Evolutionary conservation across 2,113 vertebrate genomes (phyloP), one percentile per base, ranked within the genome.

Genomic region (Hydrolagus affinis): DNA sequence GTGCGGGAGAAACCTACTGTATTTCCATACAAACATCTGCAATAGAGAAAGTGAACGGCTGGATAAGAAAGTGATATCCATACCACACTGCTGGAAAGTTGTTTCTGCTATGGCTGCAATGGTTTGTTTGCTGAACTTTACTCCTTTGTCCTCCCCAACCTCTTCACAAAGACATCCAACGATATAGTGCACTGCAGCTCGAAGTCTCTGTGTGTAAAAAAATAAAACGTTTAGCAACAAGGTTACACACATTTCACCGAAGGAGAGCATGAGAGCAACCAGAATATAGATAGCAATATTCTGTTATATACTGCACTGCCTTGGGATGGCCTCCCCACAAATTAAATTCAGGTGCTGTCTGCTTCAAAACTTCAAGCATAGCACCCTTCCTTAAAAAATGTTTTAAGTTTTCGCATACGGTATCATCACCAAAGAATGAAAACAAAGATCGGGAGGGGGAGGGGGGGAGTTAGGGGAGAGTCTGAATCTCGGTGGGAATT

Each of bases 71-170:
- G 17, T 74, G 10, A 66, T 70, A 3, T 85, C 25, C 93, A 3
- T 90, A 99, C 97, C 97, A 0, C 96, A 96, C 25, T 99, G 97
- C 72, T 94, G 92, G 89, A 96, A 97, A 2, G 96, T 91, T 62
- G 95, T 92, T 90, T 98, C 98, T 0, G 97, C 88, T 28, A 98
- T 94, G 0, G 96, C 96, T 0, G 96, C 97, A 0, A 97, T 70
- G 15, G 88, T 90, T 25, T 96, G 95, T 17, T 92, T 95, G 89
- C 93, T 97, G 90, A 98, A 95, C 0, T 87, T 86, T 56, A 90
- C 80, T 0, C 86, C 89, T 77, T 92, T 91, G 0, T 96, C 94
- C 0, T 90, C 88, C 0, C 88, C 93, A 0, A 93, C 87, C 0
- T 92, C 92, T 87, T 93, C 87, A 23, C 96, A 98, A 6, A 98